Evolutionary conservation across 1,140 invertebrate species (phyloP), one percentile per base, ranked within the genome.

Genomic region (Monomorium pharaonis): DNA sequence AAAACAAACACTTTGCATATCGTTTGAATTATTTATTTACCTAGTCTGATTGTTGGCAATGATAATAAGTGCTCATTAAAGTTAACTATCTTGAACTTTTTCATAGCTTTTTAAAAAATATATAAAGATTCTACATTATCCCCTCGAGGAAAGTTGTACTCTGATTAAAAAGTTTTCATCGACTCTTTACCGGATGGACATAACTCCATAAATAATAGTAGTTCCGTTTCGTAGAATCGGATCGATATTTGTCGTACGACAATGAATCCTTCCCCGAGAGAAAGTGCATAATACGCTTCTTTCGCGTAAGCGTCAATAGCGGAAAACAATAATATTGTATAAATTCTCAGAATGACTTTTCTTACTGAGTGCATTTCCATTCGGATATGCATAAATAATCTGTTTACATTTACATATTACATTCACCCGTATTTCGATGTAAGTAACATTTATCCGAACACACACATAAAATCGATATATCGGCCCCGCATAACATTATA

Each of bases 81-180:
- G 44, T 78, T 58, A 62, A 63, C 12, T 47, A 5, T 65, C 21
- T 24, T 27, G 3, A 74, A 60, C 78, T 81, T n/a, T n/a, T 33
- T 27, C 21, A 30, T 24, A 21, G 14, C n/a, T n/a, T n/a, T 58
- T 44, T 21, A 47, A 42, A 72, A 12, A 67, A 47, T 18, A 44
- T n/a, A 89, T n/a, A n/a, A n/a, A n/a, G 63, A 56, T 70, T 70
- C n/a, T 24, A 69, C 12, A 58, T 67, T 65, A 18, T 42, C 18
- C 33, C 1, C 4, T 7, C 44, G 1, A 37, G 54, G 24, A 27
- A 51, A 51, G 47, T 33, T 12, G 14, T 33, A 42, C 18, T 21
- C 21, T 69, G 37, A 67, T 80, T 63, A 85, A 80, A 76, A 54
- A 60, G 62, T 85, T 83, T 33, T 47, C 44, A 83, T 83, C 69